A percentile compares a stretch with the other conserved stretches of the same genome.
phyloP scores from a whole-genome alignment of 2,888 invertebrate species.

The Myopa testacea region DNA sequence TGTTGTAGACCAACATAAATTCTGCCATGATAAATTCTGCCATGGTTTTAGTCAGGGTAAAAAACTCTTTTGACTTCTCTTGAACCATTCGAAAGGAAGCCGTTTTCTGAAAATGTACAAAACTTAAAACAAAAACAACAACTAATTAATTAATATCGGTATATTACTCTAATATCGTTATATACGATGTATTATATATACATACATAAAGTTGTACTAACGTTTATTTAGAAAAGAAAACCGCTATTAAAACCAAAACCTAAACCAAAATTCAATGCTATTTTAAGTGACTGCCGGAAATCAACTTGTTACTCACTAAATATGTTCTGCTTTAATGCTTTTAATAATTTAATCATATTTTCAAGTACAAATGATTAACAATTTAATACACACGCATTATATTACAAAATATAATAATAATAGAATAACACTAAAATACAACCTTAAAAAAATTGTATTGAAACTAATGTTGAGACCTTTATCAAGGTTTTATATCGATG shows the following conservation, averaged over 20 bases:
- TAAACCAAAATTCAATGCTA: constrained; percentile 22
- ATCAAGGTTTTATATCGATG: constrained; percentile 9
- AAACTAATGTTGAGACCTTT: background rate
- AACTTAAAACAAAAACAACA: background rate
- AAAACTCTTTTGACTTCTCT: too few species aligned
- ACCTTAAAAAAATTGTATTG: background rate
- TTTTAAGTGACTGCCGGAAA: background rate
- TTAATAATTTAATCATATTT: background rate
- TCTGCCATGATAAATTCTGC: too few species aligned
- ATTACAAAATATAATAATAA: background rate
- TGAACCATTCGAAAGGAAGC: too few species aligned
- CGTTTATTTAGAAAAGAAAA: too few species aligned
- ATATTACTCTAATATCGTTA: too few species aligned
- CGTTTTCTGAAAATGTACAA: too few species aligned
- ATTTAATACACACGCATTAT: background rate
- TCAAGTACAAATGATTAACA: background rate
- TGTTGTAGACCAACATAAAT: too few species aligned
- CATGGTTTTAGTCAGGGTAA: too few species aligned
- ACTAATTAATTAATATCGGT: too few species aligned
- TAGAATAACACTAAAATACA: background rate
- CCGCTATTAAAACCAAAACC: background rate
- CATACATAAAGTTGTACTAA: too few species aligned
- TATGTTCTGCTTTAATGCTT: constrained; percentile 23
- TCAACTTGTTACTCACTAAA: background rate
- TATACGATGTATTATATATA: too few species aligned